Evolutionary conservation across 2,888 invertebrate genomes (phyloP).

Genomic region (Laspeyria flexula): DNA sequence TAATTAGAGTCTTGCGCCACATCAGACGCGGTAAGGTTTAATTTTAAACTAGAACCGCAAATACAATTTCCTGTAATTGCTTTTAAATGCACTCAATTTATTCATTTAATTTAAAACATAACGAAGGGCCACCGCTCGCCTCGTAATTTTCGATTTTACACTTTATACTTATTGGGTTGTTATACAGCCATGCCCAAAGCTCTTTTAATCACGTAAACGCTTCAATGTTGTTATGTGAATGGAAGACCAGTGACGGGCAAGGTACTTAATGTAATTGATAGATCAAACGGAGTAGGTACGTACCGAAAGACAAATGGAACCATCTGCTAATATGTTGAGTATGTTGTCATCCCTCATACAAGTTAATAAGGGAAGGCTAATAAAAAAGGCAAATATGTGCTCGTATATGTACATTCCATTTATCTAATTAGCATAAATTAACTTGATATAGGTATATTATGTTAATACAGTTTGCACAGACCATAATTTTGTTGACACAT

Average conservation of each 20-base stretch:
- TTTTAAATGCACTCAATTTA: constrained; percentile 26
- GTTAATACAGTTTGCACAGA: too few relatives aligned
- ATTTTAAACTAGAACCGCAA: background rate
- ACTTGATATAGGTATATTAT: too few relatives aligned
- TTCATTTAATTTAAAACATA: constrained; percentile 28
- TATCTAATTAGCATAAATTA: too few relatives aligned
- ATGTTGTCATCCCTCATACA: too few relatives aligned
- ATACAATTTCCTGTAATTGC: constrained; percentile 17
- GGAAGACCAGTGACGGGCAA: background rate
- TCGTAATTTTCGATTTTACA: constrained; percentile 16
- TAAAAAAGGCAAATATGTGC: too few relatives aligned
- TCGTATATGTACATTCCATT: too few relatives aligned
- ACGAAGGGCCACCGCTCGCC: constrained; percentile 7
- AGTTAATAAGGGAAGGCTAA: too few relatives aligned
- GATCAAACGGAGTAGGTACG: background rate
- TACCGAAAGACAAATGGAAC: background rate
- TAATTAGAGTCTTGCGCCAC: background rate
- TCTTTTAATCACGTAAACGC: constrained; percentile 6
- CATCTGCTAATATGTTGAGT: too few relatives aligned
- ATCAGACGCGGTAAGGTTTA: too few relatives aligned
- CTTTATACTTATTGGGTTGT: constrained; percentile 3
- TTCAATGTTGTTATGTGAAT: constrained; percentile 2
- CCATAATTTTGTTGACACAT: too few relatives aligned
- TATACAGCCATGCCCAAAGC: constrained; percentile 1
- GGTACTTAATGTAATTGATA: constrained; percentile 3